Conservation (phyloP, 2,888 invertebrate species). For the Philaethria dido region DNA sequence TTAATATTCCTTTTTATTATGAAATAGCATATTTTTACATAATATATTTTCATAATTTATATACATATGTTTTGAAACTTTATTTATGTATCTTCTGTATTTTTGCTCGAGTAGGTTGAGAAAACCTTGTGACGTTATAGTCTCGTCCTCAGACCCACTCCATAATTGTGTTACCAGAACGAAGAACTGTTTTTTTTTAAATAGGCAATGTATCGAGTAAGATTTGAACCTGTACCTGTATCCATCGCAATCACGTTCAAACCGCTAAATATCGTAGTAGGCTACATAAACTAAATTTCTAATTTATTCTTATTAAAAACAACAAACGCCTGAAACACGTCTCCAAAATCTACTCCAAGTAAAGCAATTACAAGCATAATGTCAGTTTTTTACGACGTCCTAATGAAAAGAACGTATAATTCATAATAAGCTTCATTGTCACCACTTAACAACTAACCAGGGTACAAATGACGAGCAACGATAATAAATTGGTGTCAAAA, state of each 20-base stretch:
- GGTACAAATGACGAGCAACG: slow-evolving; percentile 34
- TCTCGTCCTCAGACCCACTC: too few species aligned
- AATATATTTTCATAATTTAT: too few species aligned
- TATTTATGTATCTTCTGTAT: too few species aligned
- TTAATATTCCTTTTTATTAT: too few species aligned
- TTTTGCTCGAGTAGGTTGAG: too few species aligned
- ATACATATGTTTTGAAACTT: too few species aligned
- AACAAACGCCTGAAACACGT: too few species aligned
- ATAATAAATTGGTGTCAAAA: slow-evolving; percentile 45
- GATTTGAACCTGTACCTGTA: neutral
- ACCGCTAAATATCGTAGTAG: neutral
- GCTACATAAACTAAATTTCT: neutral
- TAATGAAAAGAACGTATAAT: slow-evolving; percentile 30
- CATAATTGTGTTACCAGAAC: too few species aligned
- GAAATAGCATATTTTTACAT: too few species aligned
- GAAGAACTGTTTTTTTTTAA: too few species aligned
- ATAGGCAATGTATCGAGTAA: neutral
- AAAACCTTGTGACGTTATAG: too few species aligned
- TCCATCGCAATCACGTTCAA: neutral
- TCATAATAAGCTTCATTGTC: slow-evolving; percentile 38
- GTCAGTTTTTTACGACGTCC: neutral
- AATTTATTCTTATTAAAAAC: neutral
- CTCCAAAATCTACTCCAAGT: neutral
- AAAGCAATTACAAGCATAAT: neutral
- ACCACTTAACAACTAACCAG: slow-evolving; percentile 34